These are phyloP conservation scores for Sarcophaga caerulescens DNA, from an alignment of 2,888 invertebrate genomes.

Conservation along the genomic window DNA sequence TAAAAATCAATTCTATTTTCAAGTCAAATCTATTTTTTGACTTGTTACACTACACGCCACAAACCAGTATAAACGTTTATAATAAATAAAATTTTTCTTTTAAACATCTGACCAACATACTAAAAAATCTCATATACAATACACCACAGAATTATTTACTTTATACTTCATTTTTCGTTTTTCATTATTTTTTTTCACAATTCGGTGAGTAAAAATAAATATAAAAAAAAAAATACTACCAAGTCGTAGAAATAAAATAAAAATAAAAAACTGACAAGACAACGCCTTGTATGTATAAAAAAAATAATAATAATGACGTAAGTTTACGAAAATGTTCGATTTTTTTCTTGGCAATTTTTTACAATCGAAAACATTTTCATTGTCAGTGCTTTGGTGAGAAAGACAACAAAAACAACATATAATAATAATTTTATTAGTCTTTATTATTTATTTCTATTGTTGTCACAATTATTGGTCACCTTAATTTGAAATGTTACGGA, in stretches of 20 bases:
- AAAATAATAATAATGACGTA: conserved; percentile 52
- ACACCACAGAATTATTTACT: conserved; percentile 1
- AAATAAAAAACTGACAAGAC: conserved; percentile 39
- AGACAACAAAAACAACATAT: not conserved
- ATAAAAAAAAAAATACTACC: not conserved
- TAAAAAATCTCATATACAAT: not conserved
- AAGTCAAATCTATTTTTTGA: too few species aligned
- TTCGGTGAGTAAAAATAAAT: conserved; percentile 30
- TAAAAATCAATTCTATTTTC: too few species aligned
- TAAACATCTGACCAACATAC: not conserved
- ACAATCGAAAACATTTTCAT: not conserved
- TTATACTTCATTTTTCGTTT: conserved; percentile 1
- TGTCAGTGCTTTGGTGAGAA: conserved; percentile 10
- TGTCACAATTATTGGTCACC: conserved; percentile 34
- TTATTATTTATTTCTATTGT: not conserved
- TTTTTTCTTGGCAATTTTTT: conserved; percentile 24
- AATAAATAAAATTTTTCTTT: conserved; percentile 5
- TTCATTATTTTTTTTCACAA: conserved; percentile 32
- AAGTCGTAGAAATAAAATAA: conserved; percentile 13
- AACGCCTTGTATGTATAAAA: conserved; percentile 42
- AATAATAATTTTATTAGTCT: not conserved
- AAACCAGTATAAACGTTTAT: too few species aligned
- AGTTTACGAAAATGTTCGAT: conserved; percentile 20
- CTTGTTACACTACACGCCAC: too few species aligned
- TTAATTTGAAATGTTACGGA: not conserved